Evolutionary conservation across 1,140 invertebrate genomes (phyloP), one percentile per base, ranked within the genome.

Genomic region (Papilio glaucus): DNA sequence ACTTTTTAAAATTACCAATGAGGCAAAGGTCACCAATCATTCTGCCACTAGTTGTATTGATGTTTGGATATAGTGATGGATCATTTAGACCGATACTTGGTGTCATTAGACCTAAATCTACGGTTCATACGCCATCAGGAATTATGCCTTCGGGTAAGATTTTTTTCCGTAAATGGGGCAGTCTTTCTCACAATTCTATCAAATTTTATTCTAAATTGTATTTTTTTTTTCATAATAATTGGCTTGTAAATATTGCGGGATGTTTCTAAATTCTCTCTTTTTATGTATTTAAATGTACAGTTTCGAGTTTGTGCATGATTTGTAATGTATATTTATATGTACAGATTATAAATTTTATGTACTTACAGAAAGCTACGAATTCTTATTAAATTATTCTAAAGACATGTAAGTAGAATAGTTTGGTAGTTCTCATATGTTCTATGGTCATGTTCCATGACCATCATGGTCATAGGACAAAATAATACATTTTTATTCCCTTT

Each of bases 131-230:
- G 38, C 80, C 80, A 68, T 77, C 77, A 57, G 74, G 76, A 10
- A 74, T 61, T 15, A 57, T 60, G 3, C 71, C 75, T 29, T 73
- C 68, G 67, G 77, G 77, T 79, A 80, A 80, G 72, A 67, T 72
- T 45, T 74, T 72, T 62, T 80, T 80, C 72, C 72, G 72, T 72
- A 67, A 76, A 80, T 79, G 78, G 78, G 78, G 75, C 75, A 72
- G 68, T 21, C 68, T 61, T 74, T 29, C 74, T 65, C 60, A 37
- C 60, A 18, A 18, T 49, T 62, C 63, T 70, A 3, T 62, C 37
- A 62, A 62, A 24, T 18, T 8, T 38, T 69, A 49, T n/a, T 69
- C 62, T 7, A 45, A 42, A 29, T 68, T 45, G 5, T 37, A n/a
- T 29, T 53, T 53, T 65, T 37, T 15, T 18, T 33, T 33, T 33